phyloP scores from a whole-genome alignment of 2,888 invertebrate genomes.

The Cheiracanthium punctorium region DNA sequence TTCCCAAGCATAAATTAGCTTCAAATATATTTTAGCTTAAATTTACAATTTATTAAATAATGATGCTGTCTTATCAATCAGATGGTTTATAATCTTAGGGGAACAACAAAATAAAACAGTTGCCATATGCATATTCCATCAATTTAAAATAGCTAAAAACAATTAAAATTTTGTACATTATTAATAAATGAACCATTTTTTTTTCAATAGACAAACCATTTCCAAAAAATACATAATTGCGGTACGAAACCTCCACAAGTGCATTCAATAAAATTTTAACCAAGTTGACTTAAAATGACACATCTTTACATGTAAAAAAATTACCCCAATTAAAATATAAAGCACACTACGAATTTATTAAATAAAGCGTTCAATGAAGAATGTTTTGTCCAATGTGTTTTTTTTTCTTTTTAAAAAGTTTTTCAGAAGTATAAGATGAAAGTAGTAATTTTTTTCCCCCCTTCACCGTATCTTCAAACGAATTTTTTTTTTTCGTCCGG shows the following conservation, averaged over 20 bases:
- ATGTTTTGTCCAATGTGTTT: background rate
- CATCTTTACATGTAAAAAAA: constrained; percentile 41
- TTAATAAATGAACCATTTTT: too few species aligned
- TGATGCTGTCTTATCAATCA: too few species aligned
- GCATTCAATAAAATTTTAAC: constrained; percentile 41
- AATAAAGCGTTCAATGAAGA: constrained; percentile 28
- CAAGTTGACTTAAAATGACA: constrained; percentile 40
- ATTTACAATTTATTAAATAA: too few species aligned
- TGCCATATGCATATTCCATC: too few species aligned
- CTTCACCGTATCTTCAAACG: constrained; percentile 25
- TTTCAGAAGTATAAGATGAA: too few species aligned
- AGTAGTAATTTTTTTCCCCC: background rate
- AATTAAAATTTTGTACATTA: too few species aligned
- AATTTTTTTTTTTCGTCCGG: constrained; percentile 23
- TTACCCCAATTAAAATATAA: constrained; percentile 63
- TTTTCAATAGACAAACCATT: too few species aligned
- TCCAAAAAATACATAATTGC: background rate
- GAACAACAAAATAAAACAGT: too few species aligned
- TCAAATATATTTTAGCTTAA: too few species aligned
- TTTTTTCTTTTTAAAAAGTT: background rate
- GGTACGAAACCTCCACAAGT: constrained; percentile 17
- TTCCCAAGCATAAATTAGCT: too few species aligned
- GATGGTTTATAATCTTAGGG: too few species aligned
- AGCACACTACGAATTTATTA: constrained; percentile 55
- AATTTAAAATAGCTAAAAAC: too few species aligned